Evolutionary conservation across 2,113 vertebrate genomes (phyloP).

Genomic region (Tychaedon coryphoeus): DNA sequence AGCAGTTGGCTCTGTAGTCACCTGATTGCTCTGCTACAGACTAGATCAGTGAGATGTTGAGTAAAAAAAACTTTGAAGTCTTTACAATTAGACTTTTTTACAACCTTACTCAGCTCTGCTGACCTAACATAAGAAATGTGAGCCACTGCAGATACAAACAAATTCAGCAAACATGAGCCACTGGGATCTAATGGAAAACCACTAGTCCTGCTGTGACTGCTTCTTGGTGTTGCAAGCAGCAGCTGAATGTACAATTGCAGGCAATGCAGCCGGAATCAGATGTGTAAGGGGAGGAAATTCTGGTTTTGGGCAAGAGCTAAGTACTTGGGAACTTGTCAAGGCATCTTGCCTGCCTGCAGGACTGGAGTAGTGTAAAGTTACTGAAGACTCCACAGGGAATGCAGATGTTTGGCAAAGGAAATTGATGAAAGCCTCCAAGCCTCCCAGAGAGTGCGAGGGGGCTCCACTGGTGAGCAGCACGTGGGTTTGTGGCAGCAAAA

Average conservation of each 20-base stretch:
- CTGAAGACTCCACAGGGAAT: neutral
- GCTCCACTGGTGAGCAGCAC: rapidly evolving
- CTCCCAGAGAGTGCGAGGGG: neutral
- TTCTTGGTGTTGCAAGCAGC: neutral
- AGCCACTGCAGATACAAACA: neutral
- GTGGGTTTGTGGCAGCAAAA: neutral
- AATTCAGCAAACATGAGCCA: neutral
- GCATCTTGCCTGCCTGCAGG: neutral
- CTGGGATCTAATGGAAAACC: neutral
- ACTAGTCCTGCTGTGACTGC: neutral
- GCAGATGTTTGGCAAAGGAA: neutral
- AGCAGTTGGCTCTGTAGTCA: neutral
- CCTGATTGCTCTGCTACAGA: neutral
- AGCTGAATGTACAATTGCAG: neutral
- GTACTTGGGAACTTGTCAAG: neutral
- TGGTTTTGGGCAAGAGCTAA: neutral
- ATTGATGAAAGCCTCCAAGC: neutral
- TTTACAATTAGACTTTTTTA: neutral
- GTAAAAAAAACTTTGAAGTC: neutral
- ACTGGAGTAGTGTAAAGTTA: neutral
- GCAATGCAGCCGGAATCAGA: neutral
- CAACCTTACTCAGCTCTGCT: neutral
- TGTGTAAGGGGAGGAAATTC: neutral
- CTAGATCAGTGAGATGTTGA: neutral
- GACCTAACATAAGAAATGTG: neutral